These are phyloP conservation scores for Lytechinus pictus DNA, from an alignment of 35 echinoderm and acorn worm genomes.

Conservation along the genomic window DNA sequence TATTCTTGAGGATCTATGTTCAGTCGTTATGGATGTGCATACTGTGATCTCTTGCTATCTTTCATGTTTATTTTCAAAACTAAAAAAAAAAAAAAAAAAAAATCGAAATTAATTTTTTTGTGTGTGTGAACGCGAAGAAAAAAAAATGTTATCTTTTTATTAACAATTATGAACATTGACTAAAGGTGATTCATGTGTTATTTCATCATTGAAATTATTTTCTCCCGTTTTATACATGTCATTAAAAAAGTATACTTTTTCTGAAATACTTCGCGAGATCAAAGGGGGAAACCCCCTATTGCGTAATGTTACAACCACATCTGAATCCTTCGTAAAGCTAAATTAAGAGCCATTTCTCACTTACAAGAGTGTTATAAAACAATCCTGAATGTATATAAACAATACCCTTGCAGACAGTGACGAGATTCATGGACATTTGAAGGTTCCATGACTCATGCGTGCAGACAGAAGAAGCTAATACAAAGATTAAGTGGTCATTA, in stretches of 20 bases:
- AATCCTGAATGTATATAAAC: background rate
- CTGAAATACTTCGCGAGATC: background rate
- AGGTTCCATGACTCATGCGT: background rate
- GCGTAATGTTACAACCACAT: background rate
- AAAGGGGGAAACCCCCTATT: background rate
- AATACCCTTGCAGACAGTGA: background rate
- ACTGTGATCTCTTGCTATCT: no score
- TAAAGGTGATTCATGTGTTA: no score
- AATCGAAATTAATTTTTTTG: no score
- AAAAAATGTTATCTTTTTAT: no score
- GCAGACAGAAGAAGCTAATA: background rate
- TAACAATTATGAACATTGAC: no score
- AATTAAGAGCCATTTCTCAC: background rate
- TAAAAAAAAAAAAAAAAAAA: no score
- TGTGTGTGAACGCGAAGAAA: no score
- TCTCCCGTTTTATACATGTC: background rate
- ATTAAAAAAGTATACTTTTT: background rate
- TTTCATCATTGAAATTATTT: background rate
- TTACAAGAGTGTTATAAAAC: background rate
- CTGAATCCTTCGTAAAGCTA: background rate
- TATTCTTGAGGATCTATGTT: no score
- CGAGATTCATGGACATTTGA: background rate
- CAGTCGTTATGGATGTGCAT: no score
- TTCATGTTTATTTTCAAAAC: no score
- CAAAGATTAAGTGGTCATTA: background rate